phyloP scores from a whole-genome alignment of 2,888 invertebrate species.

The Ischnus inquisitorius region DNA sequence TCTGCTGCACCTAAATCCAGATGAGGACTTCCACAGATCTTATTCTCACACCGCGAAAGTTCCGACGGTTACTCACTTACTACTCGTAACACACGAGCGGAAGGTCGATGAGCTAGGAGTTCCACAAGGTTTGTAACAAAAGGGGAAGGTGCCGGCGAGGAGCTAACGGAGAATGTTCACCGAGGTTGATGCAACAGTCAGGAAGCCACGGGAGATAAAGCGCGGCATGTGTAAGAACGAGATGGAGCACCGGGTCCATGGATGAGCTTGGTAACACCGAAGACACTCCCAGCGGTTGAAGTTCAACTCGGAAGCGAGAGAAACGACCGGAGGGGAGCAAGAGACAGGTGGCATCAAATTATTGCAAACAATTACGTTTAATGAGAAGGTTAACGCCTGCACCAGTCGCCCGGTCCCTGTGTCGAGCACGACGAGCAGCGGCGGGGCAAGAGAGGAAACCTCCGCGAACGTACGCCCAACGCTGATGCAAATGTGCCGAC shows the following conservation, averaged over 20 bases:
- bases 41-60: constrained; percentile 29
- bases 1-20: constrained; percentile 58
- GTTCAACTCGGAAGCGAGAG: constrained; percentile 58
- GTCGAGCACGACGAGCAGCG: constrained; percentile 33
- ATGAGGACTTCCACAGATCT: constrained; percentile 38
- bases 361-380: constrained; percentile 84
- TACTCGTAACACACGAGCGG: constrained; percentile 13
- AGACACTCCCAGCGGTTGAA: constrained; percentile 51
- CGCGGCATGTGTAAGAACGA: constrained; percentile 33
- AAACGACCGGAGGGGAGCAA: constrained; percentile 44
- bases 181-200: constrained; percentile 54
- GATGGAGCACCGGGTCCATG: constrained; percentile 47
- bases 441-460: not conserved
- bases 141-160: not conserved
- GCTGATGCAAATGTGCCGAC: constrained; percentile 81
- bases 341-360: constrained; percentile 82
- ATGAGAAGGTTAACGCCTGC: constrained; percentile 82
- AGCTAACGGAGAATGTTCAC: constrained; percentile 48
- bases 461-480: constrained; percentile 71
- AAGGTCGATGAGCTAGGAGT: constrained; percentile 42
- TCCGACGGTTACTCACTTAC: constrained; percentile 46
- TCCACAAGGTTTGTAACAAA: not conserved
- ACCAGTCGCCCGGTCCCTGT: constrained; percentile 69
- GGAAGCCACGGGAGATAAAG: constrained; percentile 68
- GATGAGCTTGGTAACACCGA: constrained; percentile 61